phyloP scores from a whole-genome alignment of 1,140 invertebrate species.

The Atopsyche davidsoni region DNA sequence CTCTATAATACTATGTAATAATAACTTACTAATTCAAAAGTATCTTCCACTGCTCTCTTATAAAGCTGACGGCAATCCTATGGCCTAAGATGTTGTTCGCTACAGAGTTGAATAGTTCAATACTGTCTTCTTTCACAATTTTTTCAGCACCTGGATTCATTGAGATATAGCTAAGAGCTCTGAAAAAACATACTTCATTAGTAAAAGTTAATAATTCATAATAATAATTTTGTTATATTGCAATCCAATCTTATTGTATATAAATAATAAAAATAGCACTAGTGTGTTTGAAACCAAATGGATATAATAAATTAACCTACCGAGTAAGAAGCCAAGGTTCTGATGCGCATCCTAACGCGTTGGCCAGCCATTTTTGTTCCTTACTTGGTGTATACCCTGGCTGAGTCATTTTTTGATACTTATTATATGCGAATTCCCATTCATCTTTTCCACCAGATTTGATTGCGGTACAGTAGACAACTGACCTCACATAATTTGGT shows the following conservation, averaged over 20 bases:
- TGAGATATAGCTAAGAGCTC: constrained; percentile 9
- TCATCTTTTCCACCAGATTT: constrained; percentile 6
- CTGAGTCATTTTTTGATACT: background rate
- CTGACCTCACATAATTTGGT: constrained; percentile 2
- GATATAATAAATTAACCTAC: constrained; percentile 3
- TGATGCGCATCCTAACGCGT: constrained; percentile 9
- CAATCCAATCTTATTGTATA: background rate
- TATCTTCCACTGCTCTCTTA: constrained; percentile 4
- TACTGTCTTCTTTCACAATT: constrained; percentile 11
- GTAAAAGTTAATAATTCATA: background rate
- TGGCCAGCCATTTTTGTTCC: constrained; percentile 3
- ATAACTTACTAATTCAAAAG: constrained; percentile 9
- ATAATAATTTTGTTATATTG: background rate
- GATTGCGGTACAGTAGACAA: constrained; percentile 11
- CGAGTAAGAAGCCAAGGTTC: constrained; percentile 14
- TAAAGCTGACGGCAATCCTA: constrained; percentile 10
- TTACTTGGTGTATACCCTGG: background rate
- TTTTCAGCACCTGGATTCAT: background rate
- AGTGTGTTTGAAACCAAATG: background rate
- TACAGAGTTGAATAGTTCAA: constrained; percentile 8
- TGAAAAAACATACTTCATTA: background rate
- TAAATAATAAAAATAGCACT: background rate
- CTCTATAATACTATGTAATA: background rate
- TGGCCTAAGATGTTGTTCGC: constrained; percentile 11
- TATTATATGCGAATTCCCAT: constrained; percentile 12